Percentiles rank a stretch among this genome's conserved stretches.
phyloP scores from a whole-genome alignment of 1,140 invertebrate species.

The Neoseiulus cucumeris region DNA sequence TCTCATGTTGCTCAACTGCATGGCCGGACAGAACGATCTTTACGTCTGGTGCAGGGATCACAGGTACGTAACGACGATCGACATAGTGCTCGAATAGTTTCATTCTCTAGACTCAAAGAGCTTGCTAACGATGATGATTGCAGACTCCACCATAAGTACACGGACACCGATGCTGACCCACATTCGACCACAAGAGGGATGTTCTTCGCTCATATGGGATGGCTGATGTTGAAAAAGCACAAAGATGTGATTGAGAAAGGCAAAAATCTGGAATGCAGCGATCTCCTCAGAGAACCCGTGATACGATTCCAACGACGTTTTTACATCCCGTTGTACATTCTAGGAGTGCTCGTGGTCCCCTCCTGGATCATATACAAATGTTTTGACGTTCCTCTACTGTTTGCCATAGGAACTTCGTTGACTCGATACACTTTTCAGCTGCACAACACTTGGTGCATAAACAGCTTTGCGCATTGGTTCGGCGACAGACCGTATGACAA shows the following conservation, averaged over 20 bases:
- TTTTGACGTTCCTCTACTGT: conserved; percentile 27
- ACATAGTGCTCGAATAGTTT: too few relatives aligned
- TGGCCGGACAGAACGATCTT: conserved; percentile 52
- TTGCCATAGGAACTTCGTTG: conserved; percentile 28
- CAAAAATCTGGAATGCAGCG: conserved; percentile 58
- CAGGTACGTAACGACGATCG: conserved; percentile 21
- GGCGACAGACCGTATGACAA: conserved; percentile 75
- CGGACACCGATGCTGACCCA: conserved; percentile 85
- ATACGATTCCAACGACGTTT: conserved; percentile 53
- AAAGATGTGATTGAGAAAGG: conserved; percentile 70
- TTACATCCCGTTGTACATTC: conserved; percentile 28
- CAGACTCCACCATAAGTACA: conserved; percentile 87
- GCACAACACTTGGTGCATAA: conserved; percentile 84
- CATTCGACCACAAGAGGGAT: conserved; percentile 74
- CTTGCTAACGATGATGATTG: too few relatives aligned
- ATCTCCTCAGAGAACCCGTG: conserved; percentile 64
- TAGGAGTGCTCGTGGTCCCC: conserved; percentile 31
- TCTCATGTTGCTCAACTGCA: conserved; percentile 27
- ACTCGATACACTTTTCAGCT: conserved; percentile 30
- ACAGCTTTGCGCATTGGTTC: conserved; percentile 82
- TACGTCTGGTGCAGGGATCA: conserved; percentile 86
- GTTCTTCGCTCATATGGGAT: conserved; percentile 20
- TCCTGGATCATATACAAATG: conserved; percentile 30
- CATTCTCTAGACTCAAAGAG: too few relatives aligned
- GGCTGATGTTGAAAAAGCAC: conserved; percentile 44